Evolutionary conservation across 1,140 invertebrate species (phyloP), one percentile per base, ranked within the genome.

Genomic region (Trypoxylus dichotomus): DNA sequence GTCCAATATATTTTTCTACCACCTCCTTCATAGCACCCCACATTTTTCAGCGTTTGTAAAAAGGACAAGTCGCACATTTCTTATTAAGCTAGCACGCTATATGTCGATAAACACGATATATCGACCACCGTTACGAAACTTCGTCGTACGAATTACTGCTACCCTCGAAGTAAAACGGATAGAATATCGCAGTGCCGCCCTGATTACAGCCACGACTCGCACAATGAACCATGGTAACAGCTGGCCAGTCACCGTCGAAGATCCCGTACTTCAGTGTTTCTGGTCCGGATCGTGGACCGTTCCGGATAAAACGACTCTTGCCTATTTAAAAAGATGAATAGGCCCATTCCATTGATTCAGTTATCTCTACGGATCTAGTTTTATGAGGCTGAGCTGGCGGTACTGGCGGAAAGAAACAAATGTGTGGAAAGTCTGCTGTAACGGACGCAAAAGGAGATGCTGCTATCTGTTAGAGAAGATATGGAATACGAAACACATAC

Each of bases 261-360:
- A 19, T 54, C n/a, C n/a, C 47, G 15, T 54, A 19, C 47, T 54
- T 19, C 47, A 54, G n/a, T 6, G 15, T n/a, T 47, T 0, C 0
- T 54, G 47, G 47, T 54, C 47, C 47, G 47, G 19, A 15, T 19
- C 15, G 13, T 19, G 15, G 19, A 54, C 43, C 43, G 43, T 54
- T 54, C 32, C 19, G n/a, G 47, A 54, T 54, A n/a, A 54, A 54
- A 54, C 47, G 15, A 19, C 47, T n/a, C 13, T 19, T 54, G 47
- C 47, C 47, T 54, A 54, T 54, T 54, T 54, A 54, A 54, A 54
- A 54, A 54, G 47, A 54, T 54, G 47, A 54, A 54, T 54, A 19
- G 47, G 47, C 47, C 47, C n/a, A 54, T 54, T 54, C 47, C n/a
- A 5, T 19, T 54, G 47, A 54, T 54, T 54, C 47, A 54, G 47